Conservation (phyloP, 2,888 invertebrate species). For the Callyntrura sp. region DNA sequence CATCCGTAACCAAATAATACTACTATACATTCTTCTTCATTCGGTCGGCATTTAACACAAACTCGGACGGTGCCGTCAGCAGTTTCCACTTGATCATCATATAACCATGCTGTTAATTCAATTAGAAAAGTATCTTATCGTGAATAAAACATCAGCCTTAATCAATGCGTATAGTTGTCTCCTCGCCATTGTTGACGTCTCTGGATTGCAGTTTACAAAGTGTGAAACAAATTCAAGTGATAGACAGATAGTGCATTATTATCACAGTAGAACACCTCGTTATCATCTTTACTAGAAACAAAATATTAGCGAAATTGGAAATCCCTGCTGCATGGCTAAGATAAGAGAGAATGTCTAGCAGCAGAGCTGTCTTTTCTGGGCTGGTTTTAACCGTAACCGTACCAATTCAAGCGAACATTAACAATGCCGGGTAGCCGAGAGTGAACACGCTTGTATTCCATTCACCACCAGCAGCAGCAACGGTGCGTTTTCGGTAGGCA, state of each 20-base stretch:
- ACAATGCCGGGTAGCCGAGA: conserved; percentile 15
- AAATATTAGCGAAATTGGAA: conserved; percentile 21
- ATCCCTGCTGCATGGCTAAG: no score
- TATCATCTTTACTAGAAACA: not conserved
- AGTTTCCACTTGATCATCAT: conserved; percentile 1
- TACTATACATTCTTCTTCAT: no score
- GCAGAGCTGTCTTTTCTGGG: not conserved
- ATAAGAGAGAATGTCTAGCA: not conserved
- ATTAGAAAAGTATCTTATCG: conserved; percentile 16
- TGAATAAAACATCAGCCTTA: not conserved
- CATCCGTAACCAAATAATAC: no score
- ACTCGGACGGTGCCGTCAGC: no score
- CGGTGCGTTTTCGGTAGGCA: not conserved
- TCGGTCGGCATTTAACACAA: no score
- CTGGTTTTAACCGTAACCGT: conserved; percentile 18
- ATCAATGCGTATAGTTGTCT: not conserved
- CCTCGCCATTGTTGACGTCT: not conserved
- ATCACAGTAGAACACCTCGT: not conserved
- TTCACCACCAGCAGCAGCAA: not conserved
- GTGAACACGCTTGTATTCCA: conserved; percentile 3
- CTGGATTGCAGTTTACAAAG: not conserved
- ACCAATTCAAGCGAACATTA: conserved; percentile 30
- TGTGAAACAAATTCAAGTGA: not conserved
- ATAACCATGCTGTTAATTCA: conserved; percentile 35
- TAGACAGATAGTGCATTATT: not conserved